Conservation (phyloP, 2,888 invertebrate genomes). For the Morinoia aosen region DNA sequence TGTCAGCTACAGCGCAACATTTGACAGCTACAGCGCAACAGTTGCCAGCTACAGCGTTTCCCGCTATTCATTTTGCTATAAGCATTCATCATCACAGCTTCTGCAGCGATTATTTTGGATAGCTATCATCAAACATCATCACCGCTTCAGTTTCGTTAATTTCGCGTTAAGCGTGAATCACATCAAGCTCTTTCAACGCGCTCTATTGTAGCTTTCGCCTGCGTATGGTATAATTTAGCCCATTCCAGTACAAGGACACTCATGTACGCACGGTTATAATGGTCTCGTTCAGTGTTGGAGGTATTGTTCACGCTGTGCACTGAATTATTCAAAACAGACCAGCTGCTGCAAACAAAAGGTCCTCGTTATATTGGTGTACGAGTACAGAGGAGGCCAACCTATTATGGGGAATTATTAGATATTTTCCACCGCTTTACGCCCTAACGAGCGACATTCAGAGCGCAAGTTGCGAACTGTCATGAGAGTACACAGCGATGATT, state of each 20-base stretch:
- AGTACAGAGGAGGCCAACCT: not conserved
- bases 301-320: not conserved
- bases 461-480: not conserved
- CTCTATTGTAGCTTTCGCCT: not conserved
- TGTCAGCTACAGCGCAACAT: too few species aligned
- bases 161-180: not conserved
- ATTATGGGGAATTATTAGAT: not conserved
- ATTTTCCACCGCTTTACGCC: not conserved
- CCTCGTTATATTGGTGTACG: not conserved
- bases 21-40: too few species aligned
- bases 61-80: too few species aligned
- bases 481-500: not conserved
- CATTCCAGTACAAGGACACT: not conserved
- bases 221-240: not conserved
- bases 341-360: not conserved
- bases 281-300: not conserved
- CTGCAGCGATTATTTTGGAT: too few species aligned
- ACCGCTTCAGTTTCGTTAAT: not conserved
- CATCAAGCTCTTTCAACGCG: not conserved
- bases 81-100: too few species aligned
- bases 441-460: not conserved
- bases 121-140: not conserved
- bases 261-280: not conserved
- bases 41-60: too few species aligned
- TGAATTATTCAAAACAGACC: not conserved